Base-by-base conservation (phyloP, 1,140 invertebrate species). In the Drosophila ficusphila region DNA sequence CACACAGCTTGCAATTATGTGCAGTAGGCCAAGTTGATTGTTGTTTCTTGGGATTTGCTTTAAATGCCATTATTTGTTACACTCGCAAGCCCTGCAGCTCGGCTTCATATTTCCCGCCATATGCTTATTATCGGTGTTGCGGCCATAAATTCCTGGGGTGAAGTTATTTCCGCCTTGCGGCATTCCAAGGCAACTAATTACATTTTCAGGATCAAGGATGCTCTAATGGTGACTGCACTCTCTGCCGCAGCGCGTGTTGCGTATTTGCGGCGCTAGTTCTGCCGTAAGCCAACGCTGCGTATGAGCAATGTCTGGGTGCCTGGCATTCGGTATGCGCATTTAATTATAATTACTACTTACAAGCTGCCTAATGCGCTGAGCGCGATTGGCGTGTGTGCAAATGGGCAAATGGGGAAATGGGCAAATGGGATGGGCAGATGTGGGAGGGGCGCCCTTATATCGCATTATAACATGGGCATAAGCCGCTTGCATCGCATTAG, bases 311-410 rank as follows among this genome's bases (percentile, higher is more conserved):
- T 16, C 7, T 36, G 9, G 21, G 2, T n/a, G 58, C 73, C 67
- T 19, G 19, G 33, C 51, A 61, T 48, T 48, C 36, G 65, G 77
- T 73, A 86, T 76, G 67, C 49, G 76, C 64, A 79, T 76, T 81
- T 85, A 86, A 85, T 85, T 86, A 81, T 86, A 85, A 85, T 74
- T 76, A 54, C 61, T 57, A 65, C 72, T 81, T 61, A 72, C 65
- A 56, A 48, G 23, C 41, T 16, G 38, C 34, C 71, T 73, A 86
- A 85, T 86, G 61, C 72, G 36, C 47, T 72, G 44, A 46, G 27
- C 36, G 70, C 68, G 69, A 73, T 73, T 72, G 41, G 38, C 38
- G n/a, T 27, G 52, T 33, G 19, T 33, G 3, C 7, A 14, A 8
- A 9, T 21, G 39, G 11, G 39, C n/a, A n/a, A n/a, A n/a, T 41